These are phyloP conservation scores for Maccullochella peelii DNA, from an alignment of 2,113 vertebrate species.

Conservation along the genomic window DNA sequence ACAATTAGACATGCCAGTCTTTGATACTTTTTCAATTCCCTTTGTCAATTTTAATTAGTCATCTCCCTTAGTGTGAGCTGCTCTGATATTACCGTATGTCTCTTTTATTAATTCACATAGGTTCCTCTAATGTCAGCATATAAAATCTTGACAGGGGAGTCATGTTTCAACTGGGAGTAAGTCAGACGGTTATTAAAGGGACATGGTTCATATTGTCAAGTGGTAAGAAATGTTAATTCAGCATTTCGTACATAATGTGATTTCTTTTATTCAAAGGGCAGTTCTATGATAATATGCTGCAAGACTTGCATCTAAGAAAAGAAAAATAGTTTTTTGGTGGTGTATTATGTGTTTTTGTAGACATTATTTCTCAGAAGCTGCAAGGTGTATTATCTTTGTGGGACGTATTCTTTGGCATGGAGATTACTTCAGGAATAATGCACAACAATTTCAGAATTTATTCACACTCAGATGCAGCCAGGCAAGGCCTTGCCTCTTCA, in stretches of 20 bases:
- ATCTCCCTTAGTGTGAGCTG: slow-evolving; percentile 52
- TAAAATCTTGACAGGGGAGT: slow-evolving; percentile 59
- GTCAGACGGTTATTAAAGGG: slow-evolving; percentile 59
- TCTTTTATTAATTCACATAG: slow-evolving; percentile 74
- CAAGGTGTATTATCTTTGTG: slow-evolving; percentile 7
- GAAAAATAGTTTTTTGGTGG: background rate
- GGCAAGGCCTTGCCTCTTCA: slow-evolving; percentile 36
- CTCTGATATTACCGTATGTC: slow-evolving; percentile 45
- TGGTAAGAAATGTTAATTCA: slow-evolving; percentile 60
- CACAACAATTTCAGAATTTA: slow-evolving; percentile 29
- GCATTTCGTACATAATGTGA: slow-evolving; percentile 29
- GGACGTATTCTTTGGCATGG: background rate
- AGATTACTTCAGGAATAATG: slow-evolving; percentile 31
- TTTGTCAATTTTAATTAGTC: slow-evolving; percentile 72
- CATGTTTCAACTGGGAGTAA: slow-evolving; percentile 59
- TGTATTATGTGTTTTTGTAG: slow-evolving; percentile 1
- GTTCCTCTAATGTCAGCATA: slow-evolving; percentile 67
- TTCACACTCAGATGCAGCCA: slow-evolving; percentile 26
- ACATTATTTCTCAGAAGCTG: slow-evolving; percentile 2
- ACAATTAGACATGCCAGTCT: slow-evolving; percentile 58
- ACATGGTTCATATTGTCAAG: slow-evolving; percentile 66
- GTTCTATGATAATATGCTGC: slow-evolving; percentile 3
- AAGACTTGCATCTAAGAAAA: background rate
- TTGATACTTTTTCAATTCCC: slow-evolving; percentile 74
- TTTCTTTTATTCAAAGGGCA: slow-evolving; percentile 2